phyloP scores from a whole-genome alignment of 2,888 invertebrate species.

The Drosophila mayaguana region DNA sequence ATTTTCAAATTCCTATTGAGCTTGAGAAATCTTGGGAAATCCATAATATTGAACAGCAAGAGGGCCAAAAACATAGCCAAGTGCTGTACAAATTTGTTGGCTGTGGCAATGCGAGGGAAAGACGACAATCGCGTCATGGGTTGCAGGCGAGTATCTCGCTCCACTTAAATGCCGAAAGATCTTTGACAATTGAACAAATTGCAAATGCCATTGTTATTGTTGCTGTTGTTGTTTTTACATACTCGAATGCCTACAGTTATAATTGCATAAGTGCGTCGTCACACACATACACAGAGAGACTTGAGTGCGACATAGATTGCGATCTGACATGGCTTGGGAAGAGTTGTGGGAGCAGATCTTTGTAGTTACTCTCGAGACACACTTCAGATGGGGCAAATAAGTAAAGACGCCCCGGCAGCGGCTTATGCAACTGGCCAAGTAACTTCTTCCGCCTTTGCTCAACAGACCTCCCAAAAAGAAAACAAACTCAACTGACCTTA shows the following conservation, averaged over 20 bases:
- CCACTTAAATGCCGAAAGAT: conserved; percentile 54
- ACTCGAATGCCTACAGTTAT: conserved; percentile 71
- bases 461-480: not conserved
- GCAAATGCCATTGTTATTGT: conserved; percentile 58
- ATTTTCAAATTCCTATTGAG: conserved; percentile 2
- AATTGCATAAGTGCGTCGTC: conserved; percentile 76
- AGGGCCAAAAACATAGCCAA: not conserved
- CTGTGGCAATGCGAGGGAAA: conserved; percentile 31
- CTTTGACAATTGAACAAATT: conserved; percentile 67
- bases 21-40: conserved; percentile 23
- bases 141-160: conserved; percentile 32
- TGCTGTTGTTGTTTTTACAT: conserved; percentile 46
- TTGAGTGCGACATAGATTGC: conserved; percentile 53
- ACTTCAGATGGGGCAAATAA: conserved; percentile 5
- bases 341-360: conserved; percentile 51
- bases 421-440: conserved; percentile 45
- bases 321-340: conserved; percentile 44
- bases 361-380: conserved; percentile 44
- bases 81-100: conserved; percentile 10
- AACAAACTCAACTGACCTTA: conserved; percentile 58
- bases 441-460: conserved; percentile 31
- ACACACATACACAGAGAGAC: conserved; percentile 16
- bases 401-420: not conserved
- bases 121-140: conserved; percentile 35
- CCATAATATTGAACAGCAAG: conserved; percentile 12